Evolutionary conservation across 2,888 invertebrate genomes (phyloP), one percentile per base, ranked within the genome.

Genomic region (Cryptophagus acutangulus): DNA sequence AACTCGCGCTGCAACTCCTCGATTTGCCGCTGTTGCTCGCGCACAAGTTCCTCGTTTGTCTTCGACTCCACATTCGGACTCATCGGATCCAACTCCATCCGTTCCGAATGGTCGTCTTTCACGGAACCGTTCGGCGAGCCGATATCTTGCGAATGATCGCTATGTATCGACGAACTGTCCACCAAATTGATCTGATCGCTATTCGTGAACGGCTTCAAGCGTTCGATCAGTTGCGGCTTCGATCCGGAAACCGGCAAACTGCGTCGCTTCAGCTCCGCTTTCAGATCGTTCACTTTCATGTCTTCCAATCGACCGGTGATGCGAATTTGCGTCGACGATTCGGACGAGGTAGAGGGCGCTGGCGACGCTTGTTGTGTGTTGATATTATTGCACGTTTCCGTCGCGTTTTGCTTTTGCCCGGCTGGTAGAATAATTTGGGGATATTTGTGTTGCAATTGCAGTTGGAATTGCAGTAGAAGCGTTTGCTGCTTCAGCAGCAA

Each of bases 161-260:
- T 59, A 43, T 65, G 73, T 68, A 73, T 67, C 34, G 70, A 58
- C 43, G 54, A 52, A 30, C 61, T 58, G 35, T 62, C 59, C 20
- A 58, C 54, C 1, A 54, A 58, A 17, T 45, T 38, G 13, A 56
- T 55, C 45, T 54, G 56, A 15, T 59, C 55, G 35, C 52, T 57
- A 33, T 40, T 43, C 66, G 74, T 72, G 65, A 79, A 87, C 1
- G 86, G 87, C 50, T 87, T 86, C 40, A 96, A 72, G 28, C 96
- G 79, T 65, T 96, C 94, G 41, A 97, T 87, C 28, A 97, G 72
- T 64, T 94, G 92, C 5, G 94, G 92, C 65, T 97, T 97, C 0
- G 95, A 86, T 0, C 96, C 96, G 8, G 95, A 95, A 1, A 97
- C 96, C 3, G 95, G 91, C 44, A 97, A 73, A 68, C 87, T 94